Conservation (phyloP, 1,140 invertebrate genomes). For the Piezodorus guildinii region DNA sequence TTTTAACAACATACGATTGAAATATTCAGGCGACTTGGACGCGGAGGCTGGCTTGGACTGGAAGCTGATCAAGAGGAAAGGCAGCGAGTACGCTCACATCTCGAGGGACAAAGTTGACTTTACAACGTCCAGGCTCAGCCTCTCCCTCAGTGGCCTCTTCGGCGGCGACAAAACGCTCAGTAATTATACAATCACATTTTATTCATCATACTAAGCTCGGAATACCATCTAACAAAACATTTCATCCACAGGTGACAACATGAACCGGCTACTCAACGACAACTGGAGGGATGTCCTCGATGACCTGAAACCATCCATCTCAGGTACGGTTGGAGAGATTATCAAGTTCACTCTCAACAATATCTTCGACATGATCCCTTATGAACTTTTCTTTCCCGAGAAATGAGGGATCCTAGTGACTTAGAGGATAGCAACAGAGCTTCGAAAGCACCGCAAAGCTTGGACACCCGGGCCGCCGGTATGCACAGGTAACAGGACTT, state of each 20-base stretch:
- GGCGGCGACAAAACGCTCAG: constrained; percentile 29
- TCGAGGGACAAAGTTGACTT: constrained; percentile 17
- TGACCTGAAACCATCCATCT: constrained; percentile 37
- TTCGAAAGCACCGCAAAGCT: no score
- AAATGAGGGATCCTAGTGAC: neutral
- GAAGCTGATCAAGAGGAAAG: constrained; percentile 15
- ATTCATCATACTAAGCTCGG: no score
- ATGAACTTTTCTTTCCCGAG: constrained; percentile 26
- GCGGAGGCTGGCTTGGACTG: constrained; percentile 18
- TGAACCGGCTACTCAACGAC: constrained; percentile 45
- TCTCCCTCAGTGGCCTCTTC: constrained; percentile 27
- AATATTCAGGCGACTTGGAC: constrained; percentile 13
- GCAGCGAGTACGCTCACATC: constrained; percentile 14
- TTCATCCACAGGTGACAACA: constrained; percentile 23
- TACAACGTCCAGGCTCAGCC: neutral
- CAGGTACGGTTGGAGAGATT: constrained; percentile 36
- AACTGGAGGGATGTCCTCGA: constrained; percentile 41
- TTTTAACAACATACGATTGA: neutral
- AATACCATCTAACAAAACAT: no score
- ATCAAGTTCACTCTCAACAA: constrained; percentile 36
- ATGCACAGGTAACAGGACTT: no score
- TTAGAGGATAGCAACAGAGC: no score
- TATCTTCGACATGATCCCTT: constrained; percentile 36
- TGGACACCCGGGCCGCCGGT: no score
- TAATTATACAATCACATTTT: constrained; percentile 11